phyloP scores from a whole-genome alignment of 2,113 vertebrate genomes.

The Mesitornis unicolor region DNA sequence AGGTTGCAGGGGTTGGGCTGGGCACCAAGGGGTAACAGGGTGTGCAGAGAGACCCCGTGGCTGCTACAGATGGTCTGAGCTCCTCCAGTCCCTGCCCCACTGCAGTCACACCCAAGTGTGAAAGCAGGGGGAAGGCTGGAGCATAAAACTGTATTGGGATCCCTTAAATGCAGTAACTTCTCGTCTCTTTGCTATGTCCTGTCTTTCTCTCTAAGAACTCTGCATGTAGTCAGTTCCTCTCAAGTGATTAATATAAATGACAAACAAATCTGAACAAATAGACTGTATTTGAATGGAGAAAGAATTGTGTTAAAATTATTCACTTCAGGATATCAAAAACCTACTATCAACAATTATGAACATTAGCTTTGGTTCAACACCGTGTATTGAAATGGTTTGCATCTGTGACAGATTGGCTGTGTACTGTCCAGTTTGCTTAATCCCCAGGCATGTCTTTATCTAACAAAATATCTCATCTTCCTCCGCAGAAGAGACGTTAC shows the following conservation, averaged over 20 bases:
- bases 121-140: background rate
- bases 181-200: background rate
- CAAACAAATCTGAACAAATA: background rate
- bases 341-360: background rate
- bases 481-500: background rate
- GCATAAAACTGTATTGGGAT: background rate
- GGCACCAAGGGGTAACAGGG: rapidly evolving
- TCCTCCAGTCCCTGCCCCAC: background rate
- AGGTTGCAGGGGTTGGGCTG: background rate
- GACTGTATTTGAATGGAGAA: background rate
- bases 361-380: background rate
- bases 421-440: background rate
- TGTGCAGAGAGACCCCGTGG: rapidly evolving
- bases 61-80: rapidly evolving
- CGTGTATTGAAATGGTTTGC: background rate
- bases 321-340: background rate
- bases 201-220: background rate
- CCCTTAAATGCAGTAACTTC: background rate
- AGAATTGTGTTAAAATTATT: background rate
- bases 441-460: background rate
- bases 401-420: background rate
- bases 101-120: rapidly evolving
- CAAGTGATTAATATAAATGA: background rate
- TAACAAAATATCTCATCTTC: background rate
- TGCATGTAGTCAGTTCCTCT: background rate